A percentile compares a stretch with the other conserved stretches of the same genome.
phyloP scores from a whole-genome alignment of 1,140 invertebrate genomes.

The Drosophila baimaii region DNA sequence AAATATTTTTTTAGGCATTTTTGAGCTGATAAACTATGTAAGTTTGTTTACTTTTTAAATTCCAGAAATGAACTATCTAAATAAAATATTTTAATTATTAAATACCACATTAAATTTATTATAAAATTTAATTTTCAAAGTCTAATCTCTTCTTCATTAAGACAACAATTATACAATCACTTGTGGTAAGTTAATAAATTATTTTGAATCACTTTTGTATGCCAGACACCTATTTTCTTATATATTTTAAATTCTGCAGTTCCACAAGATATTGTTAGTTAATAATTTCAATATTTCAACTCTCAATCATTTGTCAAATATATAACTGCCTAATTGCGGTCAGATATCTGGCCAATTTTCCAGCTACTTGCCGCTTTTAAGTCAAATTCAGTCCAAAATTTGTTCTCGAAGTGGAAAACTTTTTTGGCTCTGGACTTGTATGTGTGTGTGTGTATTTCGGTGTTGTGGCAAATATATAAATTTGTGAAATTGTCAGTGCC shows the following conservation, averaged over 20 bases:
- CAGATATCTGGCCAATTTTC: constrained; percentile 13
- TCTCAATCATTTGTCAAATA: constrained; percentile 9
- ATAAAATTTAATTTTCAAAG: too few relatives aligned
- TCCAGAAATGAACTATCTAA: too few relatives aligned
- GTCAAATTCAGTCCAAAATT: constrained; percentile 19
- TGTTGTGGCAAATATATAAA: constrained; percentile 48
- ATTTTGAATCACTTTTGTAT: neutral
- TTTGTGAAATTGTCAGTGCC: constrained; percentile 55
- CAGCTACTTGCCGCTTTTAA: constrained; percentile 16
- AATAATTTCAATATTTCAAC: neutral
- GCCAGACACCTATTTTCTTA: too few relatives aligned
- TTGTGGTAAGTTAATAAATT: neutral
- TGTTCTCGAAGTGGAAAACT: constrained; percentile 34
- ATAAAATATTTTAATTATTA: too few relatives aligned
- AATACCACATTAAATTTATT: too few relatives aligned
- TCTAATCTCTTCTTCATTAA: too few relatives aligned
- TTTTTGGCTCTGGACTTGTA: constrained; percentile 26
- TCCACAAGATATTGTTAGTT: neutral
- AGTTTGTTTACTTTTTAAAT: neutral
- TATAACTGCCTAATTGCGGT: constrained; percentile 9
- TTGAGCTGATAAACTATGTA: neutral
- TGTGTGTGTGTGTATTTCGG: constrained; percentile 8
- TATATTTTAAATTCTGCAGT: neutral
- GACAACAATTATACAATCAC: too few relatives aligned
- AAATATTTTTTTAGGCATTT: neutral